Conservation (phyloP, 2,797 vertebrate genomes). For the Thripadectes ignobilis region DNA sequence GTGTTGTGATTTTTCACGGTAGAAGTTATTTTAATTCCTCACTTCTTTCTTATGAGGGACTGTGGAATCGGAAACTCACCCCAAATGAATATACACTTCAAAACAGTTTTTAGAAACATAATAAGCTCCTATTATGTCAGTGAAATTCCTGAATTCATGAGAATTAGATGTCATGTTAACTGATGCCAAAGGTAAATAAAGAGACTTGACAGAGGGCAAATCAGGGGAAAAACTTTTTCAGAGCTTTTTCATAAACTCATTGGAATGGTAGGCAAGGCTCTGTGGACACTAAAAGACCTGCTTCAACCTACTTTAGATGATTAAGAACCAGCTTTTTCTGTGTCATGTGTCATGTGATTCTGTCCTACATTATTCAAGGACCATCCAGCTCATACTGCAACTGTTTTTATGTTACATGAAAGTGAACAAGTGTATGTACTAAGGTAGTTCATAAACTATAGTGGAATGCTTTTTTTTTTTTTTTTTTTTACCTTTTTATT, state of each 20-base stretch:
- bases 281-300: neutral
- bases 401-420: neutral
- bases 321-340: neutral
- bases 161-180: neutral
- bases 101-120: neutral
- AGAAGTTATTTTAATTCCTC: neutral
- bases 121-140: neutral
- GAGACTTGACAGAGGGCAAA: neutral
- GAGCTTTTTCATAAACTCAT: neutral
- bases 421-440: neutral
- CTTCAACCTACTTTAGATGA: neutral
- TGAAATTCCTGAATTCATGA: neutral
- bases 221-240: neutral
- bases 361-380: neutral
- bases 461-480: neutral
- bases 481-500: neutral
- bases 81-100: neutral
- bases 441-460: neutral
- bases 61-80: neutral
- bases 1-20: neutral
- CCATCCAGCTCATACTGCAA: neutral
- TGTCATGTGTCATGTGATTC: neutral
- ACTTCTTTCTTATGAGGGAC: neutral
- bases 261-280: neutral
- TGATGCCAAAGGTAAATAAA: neutral